Evolutionary conservation across 2,113 vertebrate genomes (phyloP).

Genomic region (Turnix velox): DNA sequence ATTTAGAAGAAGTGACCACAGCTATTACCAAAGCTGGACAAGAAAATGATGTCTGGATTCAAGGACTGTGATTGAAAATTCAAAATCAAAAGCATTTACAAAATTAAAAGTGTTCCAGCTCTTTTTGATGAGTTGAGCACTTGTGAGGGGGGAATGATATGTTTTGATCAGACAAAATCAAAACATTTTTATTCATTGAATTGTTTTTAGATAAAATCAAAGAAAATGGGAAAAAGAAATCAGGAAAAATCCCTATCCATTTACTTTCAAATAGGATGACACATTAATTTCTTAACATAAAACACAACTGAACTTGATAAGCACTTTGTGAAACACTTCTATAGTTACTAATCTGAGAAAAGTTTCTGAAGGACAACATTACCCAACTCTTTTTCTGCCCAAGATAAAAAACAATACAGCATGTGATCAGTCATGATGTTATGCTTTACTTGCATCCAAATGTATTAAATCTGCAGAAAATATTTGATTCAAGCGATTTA

Average conservation of each 20-base stretch:
- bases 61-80: not conserved
- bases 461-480: not conserved
- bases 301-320: not conserved
- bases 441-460: not conserved
- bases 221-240: not conserved
- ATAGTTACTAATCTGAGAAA: not conserved
- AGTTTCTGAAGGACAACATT: not conserved
- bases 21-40: not conserved
- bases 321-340: not conserved
- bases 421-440: not conserved
- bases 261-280: not conserved
- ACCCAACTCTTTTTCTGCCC: not conserved
- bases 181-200: not conserved
- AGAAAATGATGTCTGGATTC: not conserved
- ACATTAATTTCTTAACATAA: not conserved
- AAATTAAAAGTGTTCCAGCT: not conserved
- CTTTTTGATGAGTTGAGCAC: not conserved
- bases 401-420: not conserved
- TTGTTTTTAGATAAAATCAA: not conserved
- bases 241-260: not conserved
- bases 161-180: not conserved
- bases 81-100: constrained; percentile 8
- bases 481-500: not conserved
- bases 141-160: not conserved
- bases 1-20: not conserved